Percentiles rank a stretch among this genome's conserved stretches.
Conservation (phyloP, 2,797 vertebrate species). For the Hirundo rustica region DNA sequence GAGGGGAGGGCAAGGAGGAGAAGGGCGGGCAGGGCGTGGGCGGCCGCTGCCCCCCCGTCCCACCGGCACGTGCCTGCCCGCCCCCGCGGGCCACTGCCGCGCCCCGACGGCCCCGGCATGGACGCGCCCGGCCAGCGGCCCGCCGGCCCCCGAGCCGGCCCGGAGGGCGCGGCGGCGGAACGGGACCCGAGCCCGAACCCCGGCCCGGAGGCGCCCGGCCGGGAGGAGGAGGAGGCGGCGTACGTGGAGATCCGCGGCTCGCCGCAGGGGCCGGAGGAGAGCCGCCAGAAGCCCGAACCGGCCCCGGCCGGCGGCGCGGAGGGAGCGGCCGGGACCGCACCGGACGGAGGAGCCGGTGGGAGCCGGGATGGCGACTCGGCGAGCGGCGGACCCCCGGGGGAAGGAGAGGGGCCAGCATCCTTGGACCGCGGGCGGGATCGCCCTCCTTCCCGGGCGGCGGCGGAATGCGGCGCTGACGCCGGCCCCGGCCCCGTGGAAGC, state of each 20-base stretch:
- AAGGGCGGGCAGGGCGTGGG: background rate
- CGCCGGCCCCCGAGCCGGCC: background rate
- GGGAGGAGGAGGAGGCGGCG: background rate
- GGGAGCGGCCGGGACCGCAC: conserved; percentile 70
- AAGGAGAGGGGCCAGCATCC: background rate
- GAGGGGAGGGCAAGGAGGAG: background rate
- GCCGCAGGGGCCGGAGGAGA: conserved; percentile 53
- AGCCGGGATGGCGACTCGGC: conserved; percentile 9
- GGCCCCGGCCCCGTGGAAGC: background rate
- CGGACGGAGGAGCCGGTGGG: background rate
- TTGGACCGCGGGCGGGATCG: background rate
- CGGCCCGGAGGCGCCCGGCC: background rate
- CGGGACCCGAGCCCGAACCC: background rate
- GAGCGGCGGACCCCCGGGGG: background rate
- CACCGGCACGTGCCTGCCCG: background rate
- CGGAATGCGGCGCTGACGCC: background rate
- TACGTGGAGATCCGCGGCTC: conserved; percentile 16
- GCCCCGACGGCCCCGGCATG: conserved; percentile 55
- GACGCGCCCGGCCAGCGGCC: conserved; percentile 33
- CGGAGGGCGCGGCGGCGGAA: background rate
- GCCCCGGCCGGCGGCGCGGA: conserved; percentile 76
- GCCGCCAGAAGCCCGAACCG: conserved; percentile 71
- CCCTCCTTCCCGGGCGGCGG: background rate
- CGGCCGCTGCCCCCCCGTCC: background rate
- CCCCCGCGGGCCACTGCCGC: conserved; percentile 42